These are phyloP conservation scores for Sitophilus oryzae DNA, from an alignment of 1,140 invertebrate genomes.

Conservation along the genomic window DNA sequence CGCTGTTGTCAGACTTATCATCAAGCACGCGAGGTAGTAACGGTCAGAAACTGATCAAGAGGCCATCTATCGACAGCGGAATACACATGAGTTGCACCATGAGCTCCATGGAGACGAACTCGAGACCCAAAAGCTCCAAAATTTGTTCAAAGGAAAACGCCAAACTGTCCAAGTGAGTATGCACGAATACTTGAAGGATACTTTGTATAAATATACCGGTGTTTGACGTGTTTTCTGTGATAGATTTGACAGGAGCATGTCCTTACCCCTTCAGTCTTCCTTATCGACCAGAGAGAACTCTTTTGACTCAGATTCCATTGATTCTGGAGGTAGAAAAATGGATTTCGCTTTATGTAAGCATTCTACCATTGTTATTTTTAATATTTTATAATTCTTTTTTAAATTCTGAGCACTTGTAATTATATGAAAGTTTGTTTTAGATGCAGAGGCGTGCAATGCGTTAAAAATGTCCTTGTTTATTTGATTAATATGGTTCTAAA, in stretches of 20 bases:
- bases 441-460: no score
- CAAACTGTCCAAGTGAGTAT: conserved; percentile 50
- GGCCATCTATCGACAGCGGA: conserved; percentile 78
- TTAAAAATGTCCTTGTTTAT: no score
- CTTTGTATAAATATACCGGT: background rate
- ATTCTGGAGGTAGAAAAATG: conserved; percentile 51
- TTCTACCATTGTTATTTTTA: no score
- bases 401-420: no score
- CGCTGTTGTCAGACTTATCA: conserved; percentile 38
- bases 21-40: conserved; percentile 33
- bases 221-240: conserved; percentile 15
- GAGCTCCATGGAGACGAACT: conserved; percentile 7
- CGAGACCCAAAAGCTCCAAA: conserved; percentile 36
- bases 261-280: conserved; percentile 51
- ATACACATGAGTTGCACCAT: conserved; percentile 64
- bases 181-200: background rate
- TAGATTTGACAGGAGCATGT: conserved; percentile 63
- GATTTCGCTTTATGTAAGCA: conserved; percentile 67
- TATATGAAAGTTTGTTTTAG: no score
- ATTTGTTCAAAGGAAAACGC: conserved; percentile 37
- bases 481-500: no score
- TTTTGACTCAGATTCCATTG: conserved; percentile 45
- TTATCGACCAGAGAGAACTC: conserved; percentile 44
- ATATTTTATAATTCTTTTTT: no score
- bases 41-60: conserved; percentile 58